Evolutionary conservation across 2,888 invertebrate species (phyloP).

Genomic region (Pachycephus smyrnensis): DNA sequence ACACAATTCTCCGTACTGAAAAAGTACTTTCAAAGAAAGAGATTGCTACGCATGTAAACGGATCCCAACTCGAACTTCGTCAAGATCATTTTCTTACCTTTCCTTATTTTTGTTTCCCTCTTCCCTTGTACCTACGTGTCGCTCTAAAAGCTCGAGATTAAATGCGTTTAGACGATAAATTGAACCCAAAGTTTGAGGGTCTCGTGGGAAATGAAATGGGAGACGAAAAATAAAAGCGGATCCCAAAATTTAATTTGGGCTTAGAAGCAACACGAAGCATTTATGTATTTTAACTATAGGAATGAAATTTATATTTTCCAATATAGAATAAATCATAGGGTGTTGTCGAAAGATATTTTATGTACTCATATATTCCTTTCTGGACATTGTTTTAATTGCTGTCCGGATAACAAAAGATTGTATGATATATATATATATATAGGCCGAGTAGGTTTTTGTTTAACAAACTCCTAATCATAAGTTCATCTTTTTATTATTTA

Average conservation of each 20-base stretch:
- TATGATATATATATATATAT: background rate
- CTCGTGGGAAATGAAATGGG: slow-evolving; percentile 10
- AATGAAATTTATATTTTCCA: background rate
- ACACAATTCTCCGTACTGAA: background rate
- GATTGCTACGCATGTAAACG: background rate
- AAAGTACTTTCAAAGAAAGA: background rate
- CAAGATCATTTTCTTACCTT: background rate
- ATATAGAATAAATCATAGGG: background rate
- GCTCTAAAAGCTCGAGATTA: background rate
- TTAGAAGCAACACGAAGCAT: background rate
- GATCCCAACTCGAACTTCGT: background rate
- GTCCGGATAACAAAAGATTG: background rate
- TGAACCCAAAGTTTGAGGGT: slow-evolving; percentile 11
- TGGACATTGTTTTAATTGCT: background rate
- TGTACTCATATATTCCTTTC: background rate
- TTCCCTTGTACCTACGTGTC: background rate
- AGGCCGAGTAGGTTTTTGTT: background rate
- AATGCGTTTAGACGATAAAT: background rate
- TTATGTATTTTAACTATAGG: background rate
- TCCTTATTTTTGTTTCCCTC: background rate
- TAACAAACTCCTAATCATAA: background rate
- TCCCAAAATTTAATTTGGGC: background rate
- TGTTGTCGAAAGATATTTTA: background rate
- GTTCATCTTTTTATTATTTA: slow-evolving; percentile 44
- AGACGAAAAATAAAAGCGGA: background rate